Evolutionary conservation across 2,888 invertebrate species (phyloP).

Genomic region (Fragum sueziense): DNA sequence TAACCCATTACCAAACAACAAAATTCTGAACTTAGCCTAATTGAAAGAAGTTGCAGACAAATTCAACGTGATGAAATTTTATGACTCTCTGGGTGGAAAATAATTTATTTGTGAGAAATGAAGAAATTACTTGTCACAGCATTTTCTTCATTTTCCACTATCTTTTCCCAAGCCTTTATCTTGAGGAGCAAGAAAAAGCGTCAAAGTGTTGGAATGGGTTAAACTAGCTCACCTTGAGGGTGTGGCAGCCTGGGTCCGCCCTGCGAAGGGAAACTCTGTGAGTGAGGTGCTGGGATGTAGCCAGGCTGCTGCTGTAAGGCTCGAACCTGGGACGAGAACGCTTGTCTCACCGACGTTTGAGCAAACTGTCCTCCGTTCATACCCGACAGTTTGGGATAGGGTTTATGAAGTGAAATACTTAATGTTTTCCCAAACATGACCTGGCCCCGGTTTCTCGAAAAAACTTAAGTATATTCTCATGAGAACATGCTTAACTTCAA

Average conservation of each 20-base stretch:
- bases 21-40: too few species aligned
- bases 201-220: not conserved
- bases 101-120: not conserved
- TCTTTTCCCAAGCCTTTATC: not conserved
- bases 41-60: too few species aligned
- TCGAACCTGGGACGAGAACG: slow-evolving; percentile 42
- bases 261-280: slow-evolving; percentile 63
- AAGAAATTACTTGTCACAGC: not conserved
- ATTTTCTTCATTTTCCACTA: not conserved
- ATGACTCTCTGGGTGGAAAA: too few species aligned
- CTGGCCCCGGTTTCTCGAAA: too few species aligned
- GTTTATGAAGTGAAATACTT: not conserved
- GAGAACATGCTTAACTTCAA: too few species aligned
- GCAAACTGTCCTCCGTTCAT: slow-evolving; percentile 48
- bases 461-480: too few species aligned
- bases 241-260: slow-evolving; percentile 69
- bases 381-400: slow-evolving; percentile 45
- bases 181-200: not conserved
- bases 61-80: too few species aligned
- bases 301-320: slow-evolving; percentile 49
- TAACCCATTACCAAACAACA: too few species aligned
- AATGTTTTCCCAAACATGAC: too few species aligned
- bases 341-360: slow-evolving; percentile 84
- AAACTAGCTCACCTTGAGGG: slow-evolving; percentile 68
- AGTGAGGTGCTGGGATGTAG: slow-evolving; percentile 19